These are phyloP conservation scores for Apodemia zela DNA, from an alignment of 2,888 invertebrate species.

Conservation along the genomic window DNA sequence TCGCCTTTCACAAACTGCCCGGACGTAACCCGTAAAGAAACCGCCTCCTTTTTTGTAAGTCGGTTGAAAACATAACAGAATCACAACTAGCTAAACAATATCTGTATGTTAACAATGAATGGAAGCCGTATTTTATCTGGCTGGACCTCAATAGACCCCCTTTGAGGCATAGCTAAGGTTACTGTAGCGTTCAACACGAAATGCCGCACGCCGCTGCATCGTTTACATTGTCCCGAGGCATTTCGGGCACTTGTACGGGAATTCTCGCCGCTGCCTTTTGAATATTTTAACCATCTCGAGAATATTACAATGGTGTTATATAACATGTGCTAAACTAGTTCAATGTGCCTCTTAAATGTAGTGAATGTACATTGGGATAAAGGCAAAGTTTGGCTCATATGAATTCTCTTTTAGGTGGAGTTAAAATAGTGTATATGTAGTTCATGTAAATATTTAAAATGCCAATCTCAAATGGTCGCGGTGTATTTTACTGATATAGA, in stretches of 20 bases:
- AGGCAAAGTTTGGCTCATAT: background rate
- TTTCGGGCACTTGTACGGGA: background rate
- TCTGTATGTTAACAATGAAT: background rate
- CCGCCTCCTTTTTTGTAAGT: no score
- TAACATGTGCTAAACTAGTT: background rate
- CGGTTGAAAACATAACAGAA: no score
- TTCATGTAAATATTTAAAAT: no score
- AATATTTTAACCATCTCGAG: constrained; percentile 1
- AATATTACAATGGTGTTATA: background rate
- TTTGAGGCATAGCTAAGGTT: constrained; percentile 16
- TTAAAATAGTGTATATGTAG: no score
- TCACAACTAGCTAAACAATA: background rate
- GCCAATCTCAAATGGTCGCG: no score
- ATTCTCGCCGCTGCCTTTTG: constrained; percentile 9
- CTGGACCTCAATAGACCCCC: background rate
- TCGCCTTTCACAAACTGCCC: no score
- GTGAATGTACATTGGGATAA: background rate
- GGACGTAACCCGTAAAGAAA: no score
- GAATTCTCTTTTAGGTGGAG: no score
- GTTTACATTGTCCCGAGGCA: constrained; percentile 11
- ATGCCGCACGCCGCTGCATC: constrained; percentile 4
- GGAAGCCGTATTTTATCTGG: background rate
- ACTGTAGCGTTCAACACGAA: background rate
- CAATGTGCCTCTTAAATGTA: background rate
- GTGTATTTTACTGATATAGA: no score